Percentiles rank a stretch among this genome's conserved stretches.
Evolutionary conservation across 1,140 invertebrate genomes (phyloP).

Genomic region (Hyphantria cunea): DNA sequence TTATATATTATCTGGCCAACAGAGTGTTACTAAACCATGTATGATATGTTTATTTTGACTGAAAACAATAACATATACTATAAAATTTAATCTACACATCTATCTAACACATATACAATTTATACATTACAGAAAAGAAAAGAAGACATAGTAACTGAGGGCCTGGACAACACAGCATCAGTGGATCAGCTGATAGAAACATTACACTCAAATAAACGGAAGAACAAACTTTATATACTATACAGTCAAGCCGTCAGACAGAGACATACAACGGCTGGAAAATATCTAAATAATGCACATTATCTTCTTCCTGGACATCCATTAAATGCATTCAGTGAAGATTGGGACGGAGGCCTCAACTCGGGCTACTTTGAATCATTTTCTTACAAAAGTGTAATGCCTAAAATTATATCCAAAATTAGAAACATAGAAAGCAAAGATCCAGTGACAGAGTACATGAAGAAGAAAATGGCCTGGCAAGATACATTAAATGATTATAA

Average conservation of each 20-base stretch:
- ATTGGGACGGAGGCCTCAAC: constrained; percentile 63
- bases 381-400: constrained; percentile 56
- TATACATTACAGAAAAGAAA: constrained; percentile 20
- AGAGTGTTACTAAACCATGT: no score
- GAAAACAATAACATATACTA: no score
- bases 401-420: constrained; percentile 59
- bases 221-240: constrained; percentile 51
- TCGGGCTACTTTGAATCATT: constrained; percentile 62
- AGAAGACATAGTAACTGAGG: constrained; percentile 9
- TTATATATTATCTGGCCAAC: no score
- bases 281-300: constrained; percentile 40
- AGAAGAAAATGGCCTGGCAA: constrained; percentile 56
- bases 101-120: no score
- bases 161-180: constrained; percentile 15
- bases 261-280: constrained; percentile 32
- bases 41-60: no score
- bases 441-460: constrained; percentile 55
- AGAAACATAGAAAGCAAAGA: constrained; percentile 50
- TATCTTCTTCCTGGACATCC: constrained; percentile 54
- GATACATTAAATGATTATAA: constrained; percentile 32
- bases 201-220: constrained; percentile 20
- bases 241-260: constrained; percentile 49
- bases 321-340: constrained; percentile 56
- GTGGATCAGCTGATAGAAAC: constrained; percentile 18
- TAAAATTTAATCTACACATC: no score